Evolutionary conservation across 2,888 invertebrate species (phyloP).

Genomic region (Laothoe populi): DNA sequence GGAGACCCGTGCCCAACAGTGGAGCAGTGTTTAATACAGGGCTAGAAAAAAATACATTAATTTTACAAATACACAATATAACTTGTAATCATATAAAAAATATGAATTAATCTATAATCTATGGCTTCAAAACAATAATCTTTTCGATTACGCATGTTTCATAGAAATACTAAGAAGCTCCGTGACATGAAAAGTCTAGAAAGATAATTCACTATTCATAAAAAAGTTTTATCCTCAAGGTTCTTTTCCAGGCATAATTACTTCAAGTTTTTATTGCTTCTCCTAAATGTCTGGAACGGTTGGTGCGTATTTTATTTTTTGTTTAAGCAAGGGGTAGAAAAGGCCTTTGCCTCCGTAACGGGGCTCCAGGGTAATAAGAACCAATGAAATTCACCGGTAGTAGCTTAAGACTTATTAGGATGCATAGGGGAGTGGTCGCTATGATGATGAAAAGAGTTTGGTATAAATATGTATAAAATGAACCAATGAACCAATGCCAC

Average conservation of each 20-base stretch:
- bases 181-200: slow-evolving; percentile 19
- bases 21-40: too few relatives aligned
- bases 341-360: slow-evolving; percentile 33
- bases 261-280: slow-evolving; percentile 31
- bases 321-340: slow-evolving; percentile 42
- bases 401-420: slow-evolving; percentile 43
- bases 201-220: slow-evolving; percentile 20
- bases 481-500: too few relatives aligned
- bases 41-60: too few relatives aligned
- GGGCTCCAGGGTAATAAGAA: slow-evolving; percentile 35
- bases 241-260: slow-evolving; percentile 28
- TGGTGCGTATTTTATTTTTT: slow-evolving; percentile 41
- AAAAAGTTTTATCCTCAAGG: slow-evolving; percentile 14
- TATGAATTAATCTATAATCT: too few relatives aligned
- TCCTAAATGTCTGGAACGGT: slow-evolving; percentile 31
- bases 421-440: slow-evolving; percentile 30
- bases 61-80: too few relatives aligned
- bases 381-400: slow-evolving; percentile 41
- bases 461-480: not conserved
- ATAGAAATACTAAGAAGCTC: not conserved
- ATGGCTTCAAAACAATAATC: not conserved
- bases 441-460: not conserved
- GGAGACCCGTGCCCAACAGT: too few relatives aligned
- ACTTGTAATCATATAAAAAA: too few relatives aligned
- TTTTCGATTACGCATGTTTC: not conserved